Base-by-base conservation (phyloP, 2,797 vertebrate species). In the Acrocephalus scirpaceus region DNA sequence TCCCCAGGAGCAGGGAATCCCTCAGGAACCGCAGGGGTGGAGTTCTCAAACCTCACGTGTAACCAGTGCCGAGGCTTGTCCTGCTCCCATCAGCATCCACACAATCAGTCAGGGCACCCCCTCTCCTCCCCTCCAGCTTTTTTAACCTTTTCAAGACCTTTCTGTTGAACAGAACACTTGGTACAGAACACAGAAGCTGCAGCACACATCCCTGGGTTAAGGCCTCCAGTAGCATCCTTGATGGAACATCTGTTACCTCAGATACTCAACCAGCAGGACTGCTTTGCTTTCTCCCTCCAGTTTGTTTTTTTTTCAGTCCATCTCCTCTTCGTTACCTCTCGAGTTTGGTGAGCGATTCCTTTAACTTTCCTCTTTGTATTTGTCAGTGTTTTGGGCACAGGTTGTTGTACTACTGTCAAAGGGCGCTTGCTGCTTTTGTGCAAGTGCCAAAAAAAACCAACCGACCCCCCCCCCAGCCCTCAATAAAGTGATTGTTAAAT, bases 401-500 rank as follows among this genome's bases (percentile, higher is more conserved):
- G 97, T 98, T 97, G 97, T 98, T 98, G 97, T 98, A 98, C 98
- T 98, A 98, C 98, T 98, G 97, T 98, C 97, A 97, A 94, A 97
- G 96, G 94, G 96, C 97, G 98, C 97, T 98, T 97, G 98, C 98
- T 97, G 96, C 98, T 98, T 98, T 98, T 96, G 93, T 97, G 98
- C 97, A 95, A 98, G 98, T 98, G 98, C 98, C 97, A 96, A 98
- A 98, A 36, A 97, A 97, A 83, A 97, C 97, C 98, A 98, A 98
- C 81, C 96, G 96, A 96, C 57, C 95, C 93, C 84, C 95, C 92
- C 84, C 53, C 87, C 56, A 40, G 70, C 97, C 98, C 98, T 97
- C 97, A 96, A 98, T 97, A 98, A 97, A 98, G 98, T 98, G 98
- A 98, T 98, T 98, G 98, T 99, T 98, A 98, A 98, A 99, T 99